phyloP scores from a whole-genome alignment of 2,113 vertebrate species.

The Cichladusa arquata region DNA sequence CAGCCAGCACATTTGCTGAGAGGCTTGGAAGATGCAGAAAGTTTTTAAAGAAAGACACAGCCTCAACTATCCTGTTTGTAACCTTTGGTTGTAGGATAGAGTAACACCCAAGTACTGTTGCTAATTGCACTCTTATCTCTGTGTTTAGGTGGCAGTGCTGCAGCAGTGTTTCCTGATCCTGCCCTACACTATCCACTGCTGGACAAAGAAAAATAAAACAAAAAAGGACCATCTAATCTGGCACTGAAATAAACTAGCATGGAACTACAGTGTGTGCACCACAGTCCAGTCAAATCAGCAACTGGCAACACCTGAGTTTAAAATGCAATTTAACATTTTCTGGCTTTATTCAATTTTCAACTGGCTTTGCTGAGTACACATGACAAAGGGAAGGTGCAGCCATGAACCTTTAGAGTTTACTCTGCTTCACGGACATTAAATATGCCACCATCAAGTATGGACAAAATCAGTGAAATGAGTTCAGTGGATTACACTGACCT shows the following conservation, averaged over 20 bases:
- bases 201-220: not conserved
- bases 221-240: not conserved
- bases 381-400: not conserved
- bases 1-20: not conserved
- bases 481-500: not conserved
- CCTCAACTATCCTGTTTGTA: not conserved
- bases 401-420: not conserved
- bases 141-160: not conserved
- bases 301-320: not conserved
- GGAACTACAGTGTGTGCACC: not conserved
- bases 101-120: not conserved
- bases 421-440: not conserved
- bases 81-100: not conserved
- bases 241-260: not conserved
- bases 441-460: not conserved
- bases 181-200: not conserved
- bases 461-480: not conserved
- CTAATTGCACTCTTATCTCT: not conserved
- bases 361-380: not conserved
- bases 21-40: not conserved
- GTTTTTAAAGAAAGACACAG: not conserved
- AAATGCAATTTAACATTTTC: not conserved
- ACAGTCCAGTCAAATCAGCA: not conserved
- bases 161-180: not conserved
- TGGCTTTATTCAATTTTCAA: not conserved